Evolutionary conservation across 2,888 invertebrate species (phyloP), one percentile per base, ranked within the genome.

Genomic region (Leptopilina myrica): DNA sequence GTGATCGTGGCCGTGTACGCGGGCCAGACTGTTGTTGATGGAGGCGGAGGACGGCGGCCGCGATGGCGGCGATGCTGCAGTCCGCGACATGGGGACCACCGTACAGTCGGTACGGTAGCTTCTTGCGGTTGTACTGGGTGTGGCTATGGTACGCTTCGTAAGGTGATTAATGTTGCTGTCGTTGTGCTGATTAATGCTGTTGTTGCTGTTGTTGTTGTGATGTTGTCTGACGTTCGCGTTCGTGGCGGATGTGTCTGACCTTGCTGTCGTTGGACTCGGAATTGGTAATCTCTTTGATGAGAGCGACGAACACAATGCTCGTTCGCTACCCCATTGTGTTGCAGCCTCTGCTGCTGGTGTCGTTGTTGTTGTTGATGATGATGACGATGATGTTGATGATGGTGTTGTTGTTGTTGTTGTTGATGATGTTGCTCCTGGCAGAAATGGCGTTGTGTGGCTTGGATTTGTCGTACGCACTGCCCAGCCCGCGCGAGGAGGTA

Each of bases 111-210:
- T 92, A 93, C 92, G 86, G 85, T 91, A 91, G 93, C 92, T 94
- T 95, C 94, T 92, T 93, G 33, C 5, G 33, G 92, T 92, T 93
- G 92, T 94, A 92, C 90, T 86, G 92, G 94, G 93, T 95, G 33
- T 4, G 5, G 95, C 94, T 94, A 93, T 92, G 94, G 94, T 93
- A 93, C 95, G 95, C 94, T 94, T 93, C 92, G 94, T 93, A 93
- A 94, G 93, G 94, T 20, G 20, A 20, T 20, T 20, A 20, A 20
- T 20, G 20, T 1, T 20, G 20, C 20, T 20, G 20, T 20, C 20
- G 20, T 20, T 20, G 20, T 20, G 20, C 20, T 20, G 20, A 20
- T 20, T 20, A 20, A 20, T 20, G 20, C 20, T 20, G 20, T 20
- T 20, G n/a, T n/a, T n/a, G n/a, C 94, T 88, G 87, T 89, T 87